Base-by-base conservation (phyloP, 1,140 invertebrate genomes). In the Nasonia giraulti region DNA sequence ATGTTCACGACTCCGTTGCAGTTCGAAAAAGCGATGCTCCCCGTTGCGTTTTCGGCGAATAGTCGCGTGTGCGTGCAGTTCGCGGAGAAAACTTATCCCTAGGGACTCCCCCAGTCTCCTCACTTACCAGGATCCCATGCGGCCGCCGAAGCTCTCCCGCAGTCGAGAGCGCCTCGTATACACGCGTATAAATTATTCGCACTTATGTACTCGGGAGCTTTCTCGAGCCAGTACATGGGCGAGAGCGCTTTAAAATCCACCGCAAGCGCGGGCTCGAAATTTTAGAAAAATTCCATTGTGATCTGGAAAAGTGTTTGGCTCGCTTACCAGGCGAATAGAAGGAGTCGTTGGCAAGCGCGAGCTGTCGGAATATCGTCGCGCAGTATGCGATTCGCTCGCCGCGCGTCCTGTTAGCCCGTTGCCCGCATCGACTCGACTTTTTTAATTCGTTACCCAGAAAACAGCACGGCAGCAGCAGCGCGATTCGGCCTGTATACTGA, bases 61-160 rank as follows among this genome's bases (percentile, higher is more conserved):
- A 62, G 55, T 20, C 23, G 27, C 23, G 68, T 31, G 10, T 31
- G 27, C 68, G 23, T 71, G 23, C 68, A 62, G 68, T 71, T n/a
- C 74, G 66, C 33, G 68, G n/a, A 80, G 80, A 84, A 83, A 83
- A 76, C 74, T 88, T 88, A 89, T 91, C 90, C 88, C 88, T 90
- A 88, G 90, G 89, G 89, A 91, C 88, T 87, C 88, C 87, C 88
- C 85, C 86, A 88, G 87, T 90, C 88, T 90, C 88, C 89, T 89
- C 88, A 86, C 27, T 76, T 89, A 89, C 73, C 89, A 91, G 89
- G 89, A 84, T 47, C 62, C 71, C 89, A 91, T 89, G 86, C 87
- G 81, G 78, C 33, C 75, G 84, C 80, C 87, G 86, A 82, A 88
- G 83, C 76, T 84, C 14, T 77, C 20, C 14, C 55, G 55, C 14